phyloP scores from a whole-genome alignment of 2,113 vertebrate species.

The rabbit (Oryctolagus cuniculus) region mOryCun1.1 NC_091433.1:102512501-102513000 shows the following conservation, averaged over 20 bases:
- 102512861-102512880: too few species aligned
- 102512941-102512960: neutral
- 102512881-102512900: accelerated
- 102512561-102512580: slow-evolving; percentile 58
- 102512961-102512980: neutral
- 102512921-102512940: neutral
- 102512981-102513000: neutral
- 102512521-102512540: slow-evolving; percentile 46
- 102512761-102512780: neutral
- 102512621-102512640: neutral
- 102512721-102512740: neutral
- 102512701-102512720: neutral
- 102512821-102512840: neutral
- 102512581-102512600: slow-evolving; percentile 57
- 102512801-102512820: neutral
- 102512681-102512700: neutral
- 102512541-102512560: slow-evolving; percentile 70
- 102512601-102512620: slow-evolving; percentile 59
- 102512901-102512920: neutral
- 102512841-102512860: accelerated
- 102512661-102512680: neutral
- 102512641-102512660: neutral
- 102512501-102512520: slow-evolving; percentile 68
- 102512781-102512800: accelerated
- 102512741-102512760: accelerated